phyloP scores from a whole-genome alignment of 2,888 invertebrate species.

The Marasmarcha lunaedactyla region DNA sequence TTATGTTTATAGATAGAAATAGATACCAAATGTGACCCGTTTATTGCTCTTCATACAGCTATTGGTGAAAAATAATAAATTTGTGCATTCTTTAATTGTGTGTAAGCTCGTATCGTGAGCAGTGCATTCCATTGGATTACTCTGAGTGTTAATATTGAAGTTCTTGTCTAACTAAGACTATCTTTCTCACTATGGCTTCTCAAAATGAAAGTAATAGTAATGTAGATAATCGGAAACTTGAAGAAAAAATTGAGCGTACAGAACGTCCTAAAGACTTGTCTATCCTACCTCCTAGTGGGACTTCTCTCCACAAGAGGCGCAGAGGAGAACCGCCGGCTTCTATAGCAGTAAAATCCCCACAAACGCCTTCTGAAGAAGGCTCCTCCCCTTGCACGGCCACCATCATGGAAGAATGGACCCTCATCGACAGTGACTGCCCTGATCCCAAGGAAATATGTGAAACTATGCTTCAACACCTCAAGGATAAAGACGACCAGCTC shows the following conservation, averaged over 20 bases:
- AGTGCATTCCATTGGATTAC: neutral
- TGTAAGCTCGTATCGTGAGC: neutral
- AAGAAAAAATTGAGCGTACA: constrained; percentile 15
- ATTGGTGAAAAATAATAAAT: neutral
- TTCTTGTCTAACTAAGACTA: no score
- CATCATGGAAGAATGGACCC: constrained; percentile 43
- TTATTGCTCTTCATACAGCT: neutral
- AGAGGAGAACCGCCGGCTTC: constrained; percentile 54
- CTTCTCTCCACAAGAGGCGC: constrained; percentile 54
- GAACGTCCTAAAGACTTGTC: constrained; percentile 31
- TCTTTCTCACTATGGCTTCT: constrained; percentile 38
- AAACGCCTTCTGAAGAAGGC: constrained; percentile 53
- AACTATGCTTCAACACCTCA: constrained; percentile 46
- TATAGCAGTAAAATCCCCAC: constrained; percentile 44
- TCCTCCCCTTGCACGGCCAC: constrained; percentile 56
- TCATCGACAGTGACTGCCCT: constrained; percentile 31
- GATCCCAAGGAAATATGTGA: constrained; percentile 50
- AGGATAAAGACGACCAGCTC: constrained; percentile 48
- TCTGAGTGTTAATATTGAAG: no score
- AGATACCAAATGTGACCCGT: constrained; percentile 1
- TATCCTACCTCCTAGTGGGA: constrained; percentile 50
- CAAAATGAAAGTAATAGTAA: constrained; percentile 36
- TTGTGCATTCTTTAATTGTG: neutral
- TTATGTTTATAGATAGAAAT: constrained; percentile 1
- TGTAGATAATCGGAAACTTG: constrained; percentile 10